These are phyloP conservation scores for Paelopatides confundens DNA, from an alignment of 53 echinoderm and acorn worm species.

Conservation along the genomic window DNA sequence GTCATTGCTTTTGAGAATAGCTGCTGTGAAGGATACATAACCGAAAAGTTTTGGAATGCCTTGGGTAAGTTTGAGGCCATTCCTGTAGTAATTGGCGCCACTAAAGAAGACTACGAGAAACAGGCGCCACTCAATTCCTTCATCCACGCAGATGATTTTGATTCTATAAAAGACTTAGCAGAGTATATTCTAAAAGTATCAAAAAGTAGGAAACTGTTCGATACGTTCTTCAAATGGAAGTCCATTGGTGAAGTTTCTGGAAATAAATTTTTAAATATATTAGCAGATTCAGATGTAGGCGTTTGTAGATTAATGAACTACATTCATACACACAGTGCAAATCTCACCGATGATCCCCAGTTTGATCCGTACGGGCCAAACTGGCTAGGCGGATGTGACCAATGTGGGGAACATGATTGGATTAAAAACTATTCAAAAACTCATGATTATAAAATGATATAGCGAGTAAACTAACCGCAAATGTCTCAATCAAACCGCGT, in stretches of 20 bases:
- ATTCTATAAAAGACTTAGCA: neutral
- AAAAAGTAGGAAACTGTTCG: neutral
- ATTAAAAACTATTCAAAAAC: neutral
- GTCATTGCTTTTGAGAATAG: neutral
- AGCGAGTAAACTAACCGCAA: too few species aligned
- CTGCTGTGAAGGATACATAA: constrained; percentile 4
- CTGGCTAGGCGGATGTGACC: constrained; percentile 2
- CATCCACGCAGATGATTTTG: constrained; percentile 16
- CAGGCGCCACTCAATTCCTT: neutral
- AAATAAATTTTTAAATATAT: neutral
- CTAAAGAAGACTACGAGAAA: neutral
- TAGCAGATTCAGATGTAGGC: neutral
- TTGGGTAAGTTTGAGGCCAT: neutral
- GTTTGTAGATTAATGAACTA: neutral
- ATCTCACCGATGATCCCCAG: rapidly evolving
- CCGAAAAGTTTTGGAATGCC: constrained; percentile 15
- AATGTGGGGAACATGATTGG: constrained; percentile 2
- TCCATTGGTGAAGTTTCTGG: neutral
- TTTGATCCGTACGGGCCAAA: constrained; percentile 28
- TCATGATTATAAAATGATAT: too few species aligned
- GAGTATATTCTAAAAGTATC: neutral
- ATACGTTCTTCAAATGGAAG: neutral
- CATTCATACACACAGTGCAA: too few species aligned
- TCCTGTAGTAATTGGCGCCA: neutral
- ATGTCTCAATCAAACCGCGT: too few species aligned